A percentile compares a stretch with the other conserved stretches of the same genome.
phyloP scores from a whole-genome alignment of 2,113 vertebrate species.

The Pseudonaja textilis region DNA sequence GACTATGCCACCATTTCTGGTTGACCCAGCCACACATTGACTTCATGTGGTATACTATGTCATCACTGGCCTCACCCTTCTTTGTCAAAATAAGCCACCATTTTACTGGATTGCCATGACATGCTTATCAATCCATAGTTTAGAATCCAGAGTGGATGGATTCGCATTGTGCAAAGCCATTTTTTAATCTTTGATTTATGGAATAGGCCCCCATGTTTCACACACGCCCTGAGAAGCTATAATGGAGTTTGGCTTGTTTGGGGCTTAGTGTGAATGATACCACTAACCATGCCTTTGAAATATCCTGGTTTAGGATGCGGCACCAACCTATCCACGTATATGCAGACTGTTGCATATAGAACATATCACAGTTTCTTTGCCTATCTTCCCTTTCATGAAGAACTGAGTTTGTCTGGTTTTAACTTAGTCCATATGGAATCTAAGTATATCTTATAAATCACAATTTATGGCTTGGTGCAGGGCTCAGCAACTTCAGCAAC shows the following conservation, averaged over 20 bases:
- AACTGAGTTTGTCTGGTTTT: not conserved
- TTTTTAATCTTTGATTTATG: too few species aligned
- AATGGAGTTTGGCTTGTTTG: not conserved
- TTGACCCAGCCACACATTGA: too few species aligned
- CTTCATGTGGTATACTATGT: too few species aligned
- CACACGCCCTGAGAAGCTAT: not conserved
- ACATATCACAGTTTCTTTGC: not conserved
- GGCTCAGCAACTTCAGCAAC: not conserved
- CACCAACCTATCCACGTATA: not conserved
- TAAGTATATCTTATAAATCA: not conserved
- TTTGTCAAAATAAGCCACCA: not conserved
- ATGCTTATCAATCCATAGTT: not conserved
- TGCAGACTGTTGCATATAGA: not conserved
- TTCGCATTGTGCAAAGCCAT: too few species aligned
- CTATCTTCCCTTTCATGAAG: not conserved
- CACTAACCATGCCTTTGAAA: not conserved
- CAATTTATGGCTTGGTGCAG: not conserved
- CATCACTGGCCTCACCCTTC: not conserved
- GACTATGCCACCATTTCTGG: too few species aligned
- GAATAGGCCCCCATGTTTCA: too few species aligned
- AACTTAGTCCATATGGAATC: not conserved
- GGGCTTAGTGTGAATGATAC: not conserved
- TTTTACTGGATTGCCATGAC: not conserved
- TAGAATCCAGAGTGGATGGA: not conserved
- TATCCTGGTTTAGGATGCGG: not conserved